phyloP scores from a whole-genome alignment of 2,797 vertebrate species.

The Spinus pinus region DNA sequence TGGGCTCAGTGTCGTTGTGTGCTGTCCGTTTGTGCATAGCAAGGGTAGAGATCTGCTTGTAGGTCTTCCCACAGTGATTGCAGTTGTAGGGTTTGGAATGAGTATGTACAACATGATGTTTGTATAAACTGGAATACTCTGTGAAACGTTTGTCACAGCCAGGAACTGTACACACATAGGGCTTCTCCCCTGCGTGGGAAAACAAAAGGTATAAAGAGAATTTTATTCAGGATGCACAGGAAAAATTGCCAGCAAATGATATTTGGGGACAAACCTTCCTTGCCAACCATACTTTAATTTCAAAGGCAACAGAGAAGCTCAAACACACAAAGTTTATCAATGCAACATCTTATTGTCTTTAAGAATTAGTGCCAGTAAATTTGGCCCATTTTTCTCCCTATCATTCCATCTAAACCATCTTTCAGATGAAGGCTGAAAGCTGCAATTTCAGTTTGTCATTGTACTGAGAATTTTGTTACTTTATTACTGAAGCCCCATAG shows the following conservation, averaged over 20 bases:
- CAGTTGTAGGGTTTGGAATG: slow-evolving; percentile 99
- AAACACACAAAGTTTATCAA: neutral
- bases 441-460: neutral
- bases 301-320: neutral
- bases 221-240: neutral
- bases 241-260: neutral
- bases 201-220: neutral
- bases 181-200: slow-evolving; percentile 88
- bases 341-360: neutral
- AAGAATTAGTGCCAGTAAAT: neutral
- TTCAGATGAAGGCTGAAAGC: neutral
- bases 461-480: neutral
- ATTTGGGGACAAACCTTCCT: neutral
- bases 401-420: neutral
- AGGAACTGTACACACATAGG: slow-evolving; percentile 97
- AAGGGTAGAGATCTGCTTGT: slow-evolving; percentile 97
- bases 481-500: neutral
- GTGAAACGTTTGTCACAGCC: slow-evolving; percentile 99
- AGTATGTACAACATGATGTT: slow-evolving; percentile 98
- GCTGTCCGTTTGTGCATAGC: slow-evolving; percentile 98
- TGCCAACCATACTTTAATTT: neutral
- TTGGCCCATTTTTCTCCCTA: neutral
- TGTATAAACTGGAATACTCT: slow-evolving; percentile 98
- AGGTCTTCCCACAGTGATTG: slow-evolving; percentile 98
- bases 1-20: slow-evolving; percentile 96